These are phyloP conservation scores for Leptonema lineaticorne DNA, from an alignment of 1,140 invertebrate species.

Conservation along the genomic window DNA sequence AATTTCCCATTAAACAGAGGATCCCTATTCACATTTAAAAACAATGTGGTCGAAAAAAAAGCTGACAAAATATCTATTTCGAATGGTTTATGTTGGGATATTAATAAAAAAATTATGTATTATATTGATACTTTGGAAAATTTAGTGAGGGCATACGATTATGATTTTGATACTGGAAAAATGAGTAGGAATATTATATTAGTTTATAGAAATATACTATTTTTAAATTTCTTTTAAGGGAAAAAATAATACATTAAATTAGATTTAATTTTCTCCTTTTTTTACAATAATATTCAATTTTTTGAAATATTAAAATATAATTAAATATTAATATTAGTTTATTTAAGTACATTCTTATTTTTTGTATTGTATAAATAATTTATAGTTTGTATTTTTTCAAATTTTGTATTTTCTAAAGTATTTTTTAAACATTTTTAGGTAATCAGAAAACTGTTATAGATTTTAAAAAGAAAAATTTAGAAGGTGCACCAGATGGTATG, in stretches of 20 bases:
- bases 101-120: slow-evolving; percentile 69
- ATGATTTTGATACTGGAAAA: slow-evolving; percentile 65
- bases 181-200: no score
- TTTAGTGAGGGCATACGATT: slow-evolving; percentile 73
- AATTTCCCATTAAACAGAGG: slow-evolving; percentile 59
- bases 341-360: no score
- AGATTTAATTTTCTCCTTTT: no score
- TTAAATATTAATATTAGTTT: slow-evolving; percentile 71
- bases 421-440: background rate
- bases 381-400: slow-evolving; percentile 77
- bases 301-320: no score
- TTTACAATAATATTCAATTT: no score
- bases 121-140: slow-evolving; percentile 73
- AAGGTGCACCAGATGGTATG: slow-evolving; percentile 71
- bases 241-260: no score
- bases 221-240: no score
- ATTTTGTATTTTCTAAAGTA: slow-evolving; percentile 55
- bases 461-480: slow-evolving; percentile 54
- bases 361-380: no score
- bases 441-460: slow-evolving; percentile 59
- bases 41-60: slow-evolving; percentile 47
- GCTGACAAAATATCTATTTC: slow-evolving; percentile 66
- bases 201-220: no score
- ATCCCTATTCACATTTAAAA: slow-evolving; percentile 59
- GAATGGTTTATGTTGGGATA: slow-evolving; percentile 82